These are phyloP conservation scores for Hydraecia micacea DNA, from an alignment of 2,888 invertebrate species.

Conservation along the genomic window DNA sequence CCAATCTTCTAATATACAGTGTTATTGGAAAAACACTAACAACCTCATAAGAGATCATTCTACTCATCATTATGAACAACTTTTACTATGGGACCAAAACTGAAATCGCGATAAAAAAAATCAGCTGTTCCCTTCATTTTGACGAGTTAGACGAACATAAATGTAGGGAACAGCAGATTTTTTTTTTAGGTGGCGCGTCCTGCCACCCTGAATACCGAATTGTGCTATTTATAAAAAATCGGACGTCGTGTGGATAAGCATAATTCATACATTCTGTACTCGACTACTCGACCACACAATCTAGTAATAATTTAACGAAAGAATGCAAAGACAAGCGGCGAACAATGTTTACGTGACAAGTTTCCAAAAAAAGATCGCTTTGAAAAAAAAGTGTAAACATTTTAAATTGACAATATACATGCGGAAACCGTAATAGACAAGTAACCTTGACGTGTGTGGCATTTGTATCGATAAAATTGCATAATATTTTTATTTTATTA, in stretches of 20 bases:
- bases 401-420: slow-evolving; percentile 53
- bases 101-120: too few species aligned
- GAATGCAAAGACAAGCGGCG: slow-evolving; percentile 2
- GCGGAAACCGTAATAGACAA: slow-evolving; percentile 22
- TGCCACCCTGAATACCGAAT: too few species aligned
- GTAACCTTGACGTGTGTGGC: slow-evolving; percentile 54
- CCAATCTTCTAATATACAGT: too few species aligned
- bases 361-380: slow-evolving; percentile 6
- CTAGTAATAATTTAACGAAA: slow-evolving; percentile 7
- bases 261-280: slow-evolving; percentile 16
- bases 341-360: slow-evolving; percentile 38
- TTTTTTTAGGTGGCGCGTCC: too few species aligned
- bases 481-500: not conserved
- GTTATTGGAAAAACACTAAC: too few species aligned
- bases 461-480: slow-evolving; percentile 41
- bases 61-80: too few species aligned
- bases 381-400: slow-evolving; percentile 22
- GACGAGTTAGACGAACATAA: too few species aligned
- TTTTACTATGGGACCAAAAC: too few species aligned
- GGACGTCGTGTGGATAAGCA: not conserved
- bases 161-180: too few species aligned
- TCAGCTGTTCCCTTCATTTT: too few species aligned
- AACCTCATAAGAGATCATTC: too few species aligned
- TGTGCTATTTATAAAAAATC: not conserved
- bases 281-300: not conserved